Evolutionary conservation across 2,113 vertebrate genomes (phyloP).

Genomic region (Amazona guildingii): DNA sequence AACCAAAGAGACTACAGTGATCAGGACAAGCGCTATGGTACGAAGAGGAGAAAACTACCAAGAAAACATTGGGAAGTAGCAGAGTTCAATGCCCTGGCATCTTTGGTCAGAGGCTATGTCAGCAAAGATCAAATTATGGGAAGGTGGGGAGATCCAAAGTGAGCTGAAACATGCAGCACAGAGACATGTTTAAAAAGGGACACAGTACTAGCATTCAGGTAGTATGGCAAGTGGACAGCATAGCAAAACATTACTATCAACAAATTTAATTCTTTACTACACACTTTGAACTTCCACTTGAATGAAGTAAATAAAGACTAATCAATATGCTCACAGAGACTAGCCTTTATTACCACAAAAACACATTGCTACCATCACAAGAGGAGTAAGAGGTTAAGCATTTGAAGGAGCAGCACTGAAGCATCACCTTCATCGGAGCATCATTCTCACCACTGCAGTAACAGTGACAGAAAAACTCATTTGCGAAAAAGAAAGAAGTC

Average conservation of each 20-base stretch:
- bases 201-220: background rate
- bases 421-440: background rate
- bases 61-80: background rate
- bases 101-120: background rate
- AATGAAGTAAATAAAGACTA: background rate
- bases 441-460: background rate
- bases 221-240: background rate
- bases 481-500: background rate
- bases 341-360: background rate
- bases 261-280: background rate
- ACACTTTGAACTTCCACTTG: background rate
- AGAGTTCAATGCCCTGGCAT: background rate
- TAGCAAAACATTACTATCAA: background rate
- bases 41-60: background rate
- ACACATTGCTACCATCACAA: background rate
- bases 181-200: background rate
- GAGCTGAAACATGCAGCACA: background rate
- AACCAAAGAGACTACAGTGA: background rate
- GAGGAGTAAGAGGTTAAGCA: background rate
- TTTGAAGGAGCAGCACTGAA: background rate
- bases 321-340: background rate
- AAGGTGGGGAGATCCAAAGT: background rate
- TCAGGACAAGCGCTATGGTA: background rate
- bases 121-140: background rate
- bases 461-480: background rate